These are phyloP conservation scores for Tipula vernalis DNA, from an alignment of 2,888 invertebrate species.

Conservation along the genomic window DNA sequence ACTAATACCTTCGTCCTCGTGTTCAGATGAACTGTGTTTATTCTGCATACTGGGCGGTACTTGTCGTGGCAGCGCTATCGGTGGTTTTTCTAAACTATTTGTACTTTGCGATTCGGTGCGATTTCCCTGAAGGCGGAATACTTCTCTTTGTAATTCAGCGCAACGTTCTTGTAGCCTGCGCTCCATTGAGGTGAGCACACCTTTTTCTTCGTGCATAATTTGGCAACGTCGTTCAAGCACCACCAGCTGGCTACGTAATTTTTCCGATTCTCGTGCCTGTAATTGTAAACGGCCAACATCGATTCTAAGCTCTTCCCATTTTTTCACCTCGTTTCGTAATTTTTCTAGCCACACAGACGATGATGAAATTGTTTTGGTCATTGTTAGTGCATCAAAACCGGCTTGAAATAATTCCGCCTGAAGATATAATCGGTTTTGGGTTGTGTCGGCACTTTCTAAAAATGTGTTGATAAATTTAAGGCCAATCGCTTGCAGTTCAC, in stretches of 20 bases:
- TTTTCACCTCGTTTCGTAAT: conserved; percentile 55
- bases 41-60: conserved; percentile 26
- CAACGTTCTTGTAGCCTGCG: conserved; percentile 63
- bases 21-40: conserved; percentile 52
- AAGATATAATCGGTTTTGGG: conserved; percentile 68
- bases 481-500: conserved; percentile 65
- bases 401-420: conserved; percentile 77
- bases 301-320: conserved; percentile 64
- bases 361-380: conserved; percentile 46
- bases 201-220: conserved; percentile 67
- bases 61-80: conserved; percentile 30
- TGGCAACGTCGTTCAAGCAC: conserved; percentile 51
- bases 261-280: conserved; percentile 55
- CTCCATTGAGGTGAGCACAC: conserved; percentile 57
- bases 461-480: conserved; percentile 67
- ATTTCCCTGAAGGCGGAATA: conserved; percentile 39
- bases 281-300: conserved; percentile 65
- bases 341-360: conserved; percentile 49
- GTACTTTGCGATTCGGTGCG: conserved; percentile 29
- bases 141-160: conserved; percentile 60
- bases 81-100: conserved; percentile 31
- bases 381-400: conserved; percentile 48
- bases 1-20: conserved; percentile 80
- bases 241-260: conserved; percentile 55
- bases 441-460: conserved; percentile 58